Conservation (phyloP, 2,888 invertebrate species). For the Himalopsyche anomala region DNA sequence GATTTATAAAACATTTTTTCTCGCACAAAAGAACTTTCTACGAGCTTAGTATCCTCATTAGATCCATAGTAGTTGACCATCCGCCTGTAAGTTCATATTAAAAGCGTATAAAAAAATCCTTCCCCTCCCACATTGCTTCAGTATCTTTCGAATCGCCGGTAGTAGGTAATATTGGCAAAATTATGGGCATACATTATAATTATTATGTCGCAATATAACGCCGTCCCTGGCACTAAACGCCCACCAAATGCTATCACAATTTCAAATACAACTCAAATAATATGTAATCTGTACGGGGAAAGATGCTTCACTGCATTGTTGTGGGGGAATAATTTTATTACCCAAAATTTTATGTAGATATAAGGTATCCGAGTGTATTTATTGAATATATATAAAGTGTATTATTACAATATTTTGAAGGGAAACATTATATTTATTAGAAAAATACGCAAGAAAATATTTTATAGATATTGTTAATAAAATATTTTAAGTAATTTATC, state of each 20-base stretch:
- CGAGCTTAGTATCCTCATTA: not conserved
- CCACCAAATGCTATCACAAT: conserved; percentile 53
- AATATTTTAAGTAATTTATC: no score
- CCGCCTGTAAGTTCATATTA: conserved; percentile 8
- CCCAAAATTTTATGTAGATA: no score
- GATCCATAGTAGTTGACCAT: not conserved
- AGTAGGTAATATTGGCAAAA: conserved; percentile 45
- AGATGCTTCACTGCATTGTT: conserved; percentile 47
- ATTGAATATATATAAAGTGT: no score
- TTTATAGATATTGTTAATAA: no score
- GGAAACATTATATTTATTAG: no score
- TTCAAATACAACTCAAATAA: conserved; percentile 54
- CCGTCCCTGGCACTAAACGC: conserved; percentile 55
- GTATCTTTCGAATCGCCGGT: conserved; percentile 31
- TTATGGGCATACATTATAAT: conserved; percentile 56
- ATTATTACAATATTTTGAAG: not conserved
- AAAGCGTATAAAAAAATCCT: conserved; percentile 3
- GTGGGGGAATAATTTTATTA: not conserved
- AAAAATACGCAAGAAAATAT: no score
- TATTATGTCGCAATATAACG: conserved; percentile 56
- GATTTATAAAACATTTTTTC: not conserved
- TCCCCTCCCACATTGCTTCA: not conserved
- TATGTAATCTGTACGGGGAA: conserved; percentile 40
- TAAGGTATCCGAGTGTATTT: no score
- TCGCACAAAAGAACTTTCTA: not conserved